Conservation (phyloP, 2,888 invertebrate species). For the Zele albiditarsus region DNA sequence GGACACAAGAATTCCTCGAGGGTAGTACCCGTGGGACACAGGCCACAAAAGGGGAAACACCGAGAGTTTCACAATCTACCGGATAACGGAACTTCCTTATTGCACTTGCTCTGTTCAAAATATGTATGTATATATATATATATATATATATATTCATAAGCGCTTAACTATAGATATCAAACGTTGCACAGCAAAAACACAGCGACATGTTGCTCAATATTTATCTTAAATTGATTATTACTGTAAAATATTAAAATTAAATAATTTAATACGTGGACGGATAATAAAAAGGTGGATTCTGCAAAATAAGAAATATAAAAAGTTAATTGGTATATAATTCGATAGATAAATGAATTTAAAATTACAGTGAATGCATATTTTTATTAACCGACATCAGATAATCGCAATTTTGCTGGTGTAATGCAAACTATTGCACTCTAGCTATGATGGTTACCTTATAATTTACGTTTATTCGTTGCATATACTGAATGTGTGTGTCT, state of each 20-base stretch:
- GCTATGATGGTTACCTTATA: not conserved
- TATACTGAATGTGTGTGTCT: not conserved
- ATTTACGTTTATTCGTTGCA: constrained; percentile 40
- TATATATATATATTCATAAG: not conserved
- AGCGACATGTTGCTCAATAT: constrained; percentile 16
- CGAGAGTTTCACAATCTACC: constrained; percentile 31
- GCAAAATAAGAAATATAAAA: not conserved
- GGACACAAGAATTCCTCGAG: constrained; percentile 16
- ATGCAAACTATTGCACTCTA: not conserved
- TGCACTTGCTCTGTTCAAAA: constrained; percentile 34
- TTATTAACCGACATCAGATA: not conserved
- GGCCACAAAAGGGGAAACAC: constrained; percentile 7
- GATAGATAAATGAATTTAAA: not conserved
- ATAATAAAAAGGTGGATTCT: not conserved
- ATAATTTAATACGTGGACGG: too few species aligned
- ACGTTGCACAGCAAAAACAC: not conserved
- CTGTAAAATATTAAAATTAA: too few species aligned
- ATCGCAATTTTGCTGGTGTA: not conserved
- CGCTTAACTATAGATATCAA: not conserved
- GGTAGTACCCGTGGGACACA: constrained; percentile 8
- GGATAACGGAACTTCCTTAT: constrained; percentile 42
- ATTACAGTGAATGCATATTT: not conserved
- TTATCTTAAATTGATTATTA: not conserved
- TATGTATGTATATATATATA: not conserved
- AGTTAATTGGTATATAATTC: not conserved